Evolutionary conservation across 1,140 invertebrate species (phyloP).

Genomic region (Gonatopus flavifemur): DNA sequence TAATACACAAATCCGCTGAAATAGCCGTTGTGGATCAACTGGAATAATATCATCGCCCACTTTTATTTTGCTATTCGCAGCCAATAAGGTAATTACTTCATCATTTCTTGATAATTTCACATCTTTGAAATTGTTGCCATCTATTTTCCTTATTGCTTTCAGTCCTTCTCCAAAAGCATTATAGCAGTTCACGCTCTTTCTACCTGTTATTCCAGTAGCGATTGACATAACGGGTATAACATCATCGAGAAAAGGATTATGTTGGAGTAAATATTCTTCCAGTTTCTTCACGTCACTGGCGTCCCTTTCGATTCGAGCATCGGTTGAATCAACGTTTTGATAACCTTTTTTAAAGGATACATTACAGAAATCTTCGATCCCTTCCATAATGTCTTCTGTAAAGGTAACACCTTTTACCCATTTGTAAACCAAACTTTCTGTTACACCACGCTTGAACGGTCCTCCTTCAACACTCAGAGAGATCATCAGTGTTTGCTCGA

Average conservation of each 20-base stretch:
- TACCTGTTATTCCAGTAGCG: conserved; percentile 37
- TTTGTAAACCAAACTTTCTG: not conserved
- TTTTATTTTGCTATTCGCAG: not conserved
- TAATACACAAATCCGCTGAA: conserved; percentile 31
- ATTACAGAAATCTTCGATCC: not conserved
- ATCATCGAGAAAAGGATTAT: not conserved
- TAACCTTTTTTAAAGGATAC: not conserved
- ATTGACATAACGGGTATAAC: conserved; percentile 33
- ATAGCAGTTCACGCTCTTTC: conserved; percentile 37
- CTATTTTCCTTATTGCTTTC: conserved; percentile 26
- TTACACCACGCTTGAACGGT: not conserved
- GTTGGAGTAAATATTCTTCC: not conserved
- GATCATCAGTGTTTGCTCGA: not conserved
- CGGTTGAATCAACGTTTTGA: not conserved
- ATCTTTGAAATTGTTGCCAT: conserved; percentile 3
- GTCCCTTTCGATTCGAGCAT: not conserved
- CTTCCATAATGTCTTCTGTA: not conserved
- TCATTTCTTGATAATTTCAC: conserved; percentile 28
- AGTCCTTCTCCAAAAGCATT: conserved; percentile 32
- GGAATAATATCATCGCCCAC: conserved; percentile 9
- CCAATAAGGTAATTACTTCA: conserved; percentile 11
- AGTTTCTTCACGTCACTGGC: not conserved
- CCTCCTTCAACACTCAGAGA: not conserved
- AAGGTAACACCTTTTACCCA: not conserved
- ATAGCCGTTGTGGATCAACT: conserved; percentile 28